phyloP scores from a whole-genome alignment of 2,888 invertebrate species.

The Lypha dubia region DNA sequence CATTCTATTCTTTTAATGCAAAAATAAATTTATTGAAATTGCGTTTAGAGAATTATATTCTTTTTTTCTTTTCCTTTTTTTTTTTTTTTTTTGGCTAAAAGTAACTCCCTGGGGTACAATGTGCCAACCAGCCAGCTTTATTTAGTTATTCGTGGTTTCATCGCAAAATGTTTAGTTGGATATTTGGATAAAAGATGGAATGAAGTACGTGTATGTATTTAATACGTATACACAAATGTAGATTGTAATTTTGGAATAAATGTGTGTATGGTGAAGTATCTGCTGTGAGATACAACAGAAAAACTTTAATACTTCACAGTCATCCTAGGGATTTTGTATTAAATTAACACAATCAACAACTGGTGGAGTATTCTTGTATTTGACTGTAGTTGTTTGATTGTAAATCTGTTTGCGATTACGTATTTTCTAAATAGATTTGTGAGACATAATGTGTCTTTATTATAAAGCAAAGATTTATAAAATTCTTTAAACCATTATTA shows the following conservation, averaged over 20 bases:
- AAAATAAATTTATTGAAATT: conserved; percentile 82
- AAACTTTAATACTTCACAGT: conserved; percentile 73
- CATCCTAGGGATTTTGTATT: conserved; percentile 66
- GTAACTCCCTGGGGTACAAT: conserved; percentile 78
- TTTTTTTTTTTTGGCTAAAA: conserved; percentile 44
- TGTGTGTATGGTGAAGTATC: conserved; percentile 60
- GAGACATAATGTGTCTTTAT: neutral
- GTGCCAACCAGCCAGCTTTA: conserved; percentile 71
- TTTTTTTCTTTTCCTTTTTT: conserved; percentile 36
- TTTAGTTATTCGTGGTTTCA: conserved; percentile 60
- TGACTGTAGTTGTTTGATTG: conserved; percentile 47
- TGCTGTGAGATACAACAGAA: conserved; percentile 73
- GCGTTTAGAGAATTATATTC: conserved; percentile 73
- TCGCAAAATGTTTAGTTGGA: conserved; percentile 35
- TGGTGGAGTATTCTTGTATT: conserved; percentile 25
- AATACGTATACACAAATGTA: conserved; percentile 25
- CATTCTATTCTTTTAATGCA: conserved; percentile 77
- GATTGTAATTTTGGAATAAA: conserved; percentile 17
- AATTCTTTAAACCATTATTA: too few species aligned
- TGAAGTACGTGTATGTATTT: conserved; percentile 75
- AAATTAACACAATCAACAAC: conserved; percentile 52
- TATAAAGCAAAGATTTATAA: too few species aligned
- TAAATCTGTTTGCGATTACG: conserved; percentile 71
- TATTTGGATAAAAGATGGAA: conserved; percentile 17
- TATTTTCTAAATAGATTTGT: neutral